These are phyloP conservation scores for Cryptophagus acutangulus DNA, from an alignment of 2,888 invertebrate genomes.

Conservation along the genomic window DNA sequence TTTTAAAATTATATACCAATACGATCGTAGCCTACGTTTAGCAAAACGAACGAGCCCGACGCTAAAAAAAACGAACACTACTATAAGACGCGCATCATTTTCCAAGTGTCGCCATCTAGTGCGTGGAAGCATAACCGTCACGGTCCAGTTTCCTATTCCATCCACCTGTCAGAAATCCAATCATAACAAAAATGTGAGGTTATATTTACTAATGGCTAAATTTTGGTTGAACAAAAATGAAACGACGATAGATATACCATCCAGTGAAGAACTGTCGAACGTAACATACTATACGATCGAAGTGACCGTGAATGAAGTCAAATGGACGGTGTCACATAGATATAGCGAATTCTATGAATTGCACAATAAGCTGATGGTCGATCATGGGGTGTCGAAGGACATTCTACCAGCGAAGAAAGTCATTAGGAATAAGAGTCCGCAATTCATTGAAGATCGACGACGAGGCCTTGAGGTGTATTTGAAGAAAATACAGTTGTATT, in stretches of 20 bases:
- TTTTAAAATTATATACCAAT: too few relatives aligned
- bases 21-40: too few relatives aligned
- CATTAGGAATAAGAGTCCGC: slow-evolving; percentile 82
- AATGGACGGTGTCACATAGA: slow-evolving; percentile 80
- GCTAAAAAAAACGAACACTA: too few relatives aligned
- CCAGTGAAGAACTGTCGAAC: slow-evolving; percentile 58
- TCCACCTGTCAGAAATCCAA: too few relatives aligned
- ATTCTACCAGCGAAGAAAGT: slow-evolving; percentile 90
- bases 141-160: too few relatives aligned
- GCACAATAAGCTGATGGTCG: slow-evolving; percentile 74
- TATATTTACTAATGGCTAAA: slow-evolving; percentile 60
- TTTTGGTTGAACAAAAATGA: slow-evolving; percentile 65
- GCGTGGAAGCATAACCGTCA: too few relatives aligned
- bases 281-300: slow-evolving; percentile 70
- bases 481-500: slow-evolving; percentile 66
- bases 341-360: slow-evolving; percentile 88
- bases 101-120: too few relatives aligned
- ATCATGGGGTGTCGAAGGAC: slow-evolving; percentile 78
- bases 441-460: slow-evolving; percentile 80
- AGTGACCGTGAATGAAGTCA: slow-evolving; percentile 63
- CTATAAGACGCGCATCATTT: too few relatives aligned
- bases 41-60: too few relatives aligned
- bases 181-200: slow-evolving; percentile 6
- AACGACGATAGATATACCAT: slow-evolving; percentile 62
- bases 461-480: slow-evolving; percentile 77